Evolutionary conservation across 2,797 vertebrate species (phyloP), one percentile per base, ranked within the genome.

Genomic region (Chaunax sp.): DNA sequence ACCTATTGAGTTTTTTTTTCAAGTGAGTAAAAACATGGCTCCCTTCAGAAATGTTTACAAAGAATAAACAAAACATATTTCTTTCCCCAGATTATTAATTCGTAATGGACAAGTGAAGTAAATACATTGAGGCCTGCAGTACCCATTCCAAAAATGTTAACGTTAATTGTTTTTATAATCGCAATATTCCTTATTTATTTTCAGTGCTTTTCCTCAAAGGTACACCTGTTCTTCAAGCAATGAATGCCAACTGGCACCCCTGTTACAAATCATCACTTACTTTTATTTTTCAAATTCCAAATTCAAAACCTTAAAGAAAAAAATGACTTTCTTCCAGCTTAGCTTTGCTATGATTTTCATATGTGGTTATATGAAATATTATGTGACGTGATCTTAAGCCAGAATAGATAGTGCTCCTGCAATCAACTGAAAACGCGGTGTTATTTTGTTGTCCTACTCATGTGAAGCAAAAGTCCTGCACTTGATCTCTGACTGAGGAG

Each of bases 401-500:
- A 53, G 57, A 15, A 57, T 69, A 23, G 62, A 64, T 7, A 37
- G 20, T 44, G 43, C 61, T 33, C 44, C 63, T 68, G 25, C 23
- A 79, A 63, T 51, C 54, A 54, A 41, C 16, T 43, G 33, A 54
- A 69, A 51, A 13, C 9, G 22, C 40, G 51, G 26, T 5, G 2
- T 47, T 72, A 6, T 26, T 16, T 47, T 47, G 19, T 68, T 66
- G 56, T 70, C 0, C 1, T n/a, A 52, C 45, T 55, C 16, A 4
- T 16, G 57, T 56, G 45, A 56, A 60, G 51, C 35, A 41, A 49
- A 54, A 44, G 40, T 43, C 68, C 69, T 66, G 50, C 5, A 13
- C 75, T 75, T 88, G 83, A 84, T 77, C 80, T 80, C 60, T 70
- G 79, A 85, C 71, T 68, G 75, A 65, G 64, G 40, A 69, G 72